These are phyloP conservation scores for Lepus europaeus DNA, from an alignment of 2,113 vertebrate genomes.

Conservation along the genomic window DNA sequence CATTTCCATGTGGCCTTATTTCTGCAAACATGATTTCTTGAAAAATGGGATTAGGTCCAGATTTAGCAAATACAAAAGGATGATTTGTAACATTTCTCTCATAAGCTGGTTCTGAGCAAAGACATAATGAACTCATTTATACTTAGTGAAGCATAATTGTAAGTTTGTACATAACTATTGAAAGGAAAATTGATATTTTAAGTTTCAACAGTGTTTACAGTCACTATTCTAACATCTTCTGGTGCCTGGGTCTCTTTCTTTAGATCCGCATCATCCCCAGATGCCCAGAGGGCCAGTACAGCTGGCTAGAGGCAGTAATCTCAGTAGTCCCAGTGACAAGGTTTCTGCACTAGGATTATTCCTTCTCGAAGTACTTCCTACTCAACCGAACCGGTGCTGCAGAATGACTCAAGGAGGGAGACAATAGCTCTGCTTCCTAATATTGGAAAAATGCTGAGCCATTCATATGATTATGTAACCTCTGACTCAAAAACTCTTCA, in stretches of 20 bases:
- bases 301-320: background rate
- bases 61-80: slow-evolving; percentile 80
- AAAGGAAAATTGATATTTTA: slow-evolving; percentile 49
- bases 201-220: slow-evolving; percentile 15
- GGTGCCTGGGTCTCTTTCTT: background rate
- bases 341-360: background rate
- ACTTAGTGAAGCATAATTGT: slow-evolving; percentile 71
- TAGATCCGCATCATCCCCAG: background rate
- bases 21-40: slow-evolving; percentile 79
- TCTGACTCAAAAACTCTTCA: background rate
- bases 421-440: background rate
- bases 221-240: background rate
- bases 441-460: background rate
- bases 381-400: background rate
- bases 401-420: background rate
- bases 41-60: slow-evolving; percentile 81
- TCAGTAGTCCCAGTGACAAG: background rate
- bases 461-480: background rate
- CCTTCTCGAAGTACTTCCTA: background rate
- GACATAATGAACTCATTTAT: slow-evolving; percentile 77
- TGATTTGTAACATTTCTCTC: slow-evolving; percentile 75
- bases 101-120: slow-evolving; percentile 68
- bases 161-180: slow-evolving; percentile 65
- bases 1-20: slow-evolving; percentile 82
- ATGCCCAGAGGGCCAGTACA: background rate